Evolutionary conservation across 2,797 vertebrate species (phyloP), one percentile per base, ranked within the genome.

Genomic region (Enteromius paludinosus): DNA sequence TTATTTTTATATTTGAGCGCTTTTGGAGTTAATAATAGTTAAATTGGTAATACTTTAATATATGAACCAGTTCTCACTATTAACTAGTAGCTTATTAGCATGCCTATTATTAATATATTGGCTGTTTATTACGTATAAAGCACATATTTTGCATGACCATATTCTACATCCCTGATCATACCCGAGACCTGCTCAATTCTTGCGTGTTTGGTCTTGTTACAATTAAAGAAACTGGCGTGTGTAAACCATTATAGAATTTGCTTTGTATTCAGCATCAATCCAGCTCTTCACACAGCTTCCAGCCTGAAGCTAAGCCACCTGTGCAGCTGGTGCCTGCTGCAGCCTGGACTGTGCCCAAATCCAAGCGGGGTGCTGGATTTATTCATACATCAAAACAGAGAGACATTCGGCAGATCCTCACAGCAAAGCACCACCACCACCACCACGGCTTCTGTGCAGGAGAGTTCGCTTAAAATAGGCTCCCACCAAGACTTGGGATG

Each of bases 261-360:
- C 43, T 84, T 84, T 87, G 84, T 84, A 85, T 85, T 76, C 80
- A 78, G 83, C 77, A 84, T 87, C 83, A 86, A 78, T 82, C 66
- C 78, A 81, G 30, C 68, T 66, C 82, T 80, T 85, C 54, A 61
- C 45, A 69, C 75, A 81, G 81, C 69, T 69, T 83, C 83, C 64
- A 84, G 59, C 71, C 72, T 84, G 78, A 76, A 80, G 78, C 73
- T 59, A 49, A 84, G 83, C 70, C 78, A 80, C 75, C 74, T 85
- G 85, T 78, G 54, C 85, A 86, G 83, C 85, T 88, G 83, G 65
- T 82, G 85, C 77, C 74, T 61, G 56, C 81, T 81, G 74, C 79
- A 84, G 85, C 47, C 80, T 87, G 80, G 87, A 83, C 66, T 56
- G 54, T 41, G 11, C 75, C 85, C 80, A 87, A 79, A 78, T 85